Evolutionary conservation across 1,140 invertebrate genomes (phyloP).

Genomic region (Pseudomyrmex gracilis): DNA sequence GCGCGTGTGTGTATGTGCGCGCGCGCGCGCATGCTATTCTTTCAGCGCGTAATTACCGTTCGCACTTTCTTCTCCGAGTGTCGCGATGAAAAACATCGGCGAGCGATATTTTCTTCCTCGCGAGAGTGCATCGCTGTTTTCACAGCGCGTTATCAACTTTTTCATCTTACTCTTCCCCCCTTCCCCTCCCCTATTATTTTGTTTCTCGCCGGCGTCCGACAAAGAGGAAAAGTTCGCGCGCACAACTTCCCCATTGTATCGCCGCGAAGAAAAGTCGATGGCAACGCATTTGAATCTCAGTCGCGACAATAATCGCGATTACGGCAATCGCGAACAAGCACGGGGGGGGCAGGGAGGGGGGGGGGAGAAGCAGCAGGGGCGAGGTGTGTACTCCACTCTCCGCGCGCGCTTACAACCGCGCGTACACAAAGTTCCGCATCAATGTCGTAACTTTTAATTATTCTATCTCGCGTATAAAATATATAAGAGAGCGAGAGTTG

Average conservation of each 20-base stretch:
- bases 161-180: background rate
- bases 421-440: conserved; percentile 16
- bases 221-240: conserved; percentile 39
- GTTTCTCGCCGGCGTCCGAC: conserved; percentile 40
- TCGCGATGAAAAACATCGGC: conserved; percentile 38
- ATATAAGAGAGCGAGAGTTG: background rate
- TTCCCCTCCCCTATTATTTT: conserved; percentile 40
- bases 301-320: conserved; percentile 52
- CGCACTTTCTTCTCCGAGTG: conserved; percentile 40
- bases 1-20: background rate
- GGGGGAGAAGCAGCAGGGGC: no score
- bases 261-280: conserved; percentile 4
- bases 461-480: conserved; percentile 11
- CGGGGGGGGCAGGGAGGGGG: no score
- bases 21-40: no score
- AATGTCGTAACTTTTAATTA: conserved; percentile 23
- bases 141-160: conserved; percentile 50
- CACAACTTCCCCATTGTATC: conserved; percentile 41
- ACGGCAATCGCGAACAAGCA: conserved; percentile 20
- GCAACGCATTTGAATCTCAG: conserved; percentile 50
- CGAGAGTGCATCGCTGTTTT: conserved; percentile 49
- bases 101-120: conserved; percentile 23
- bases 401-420: background rate
- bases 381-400: background rate
- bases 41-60: conserved; percentile 46